Percentiles rank a stretch among this genome's conserved stretches.
phyloP scores from a whole-genome alignment of 2,888 invertebrate genomes.

The Chromoteleia sp. region DNA sequence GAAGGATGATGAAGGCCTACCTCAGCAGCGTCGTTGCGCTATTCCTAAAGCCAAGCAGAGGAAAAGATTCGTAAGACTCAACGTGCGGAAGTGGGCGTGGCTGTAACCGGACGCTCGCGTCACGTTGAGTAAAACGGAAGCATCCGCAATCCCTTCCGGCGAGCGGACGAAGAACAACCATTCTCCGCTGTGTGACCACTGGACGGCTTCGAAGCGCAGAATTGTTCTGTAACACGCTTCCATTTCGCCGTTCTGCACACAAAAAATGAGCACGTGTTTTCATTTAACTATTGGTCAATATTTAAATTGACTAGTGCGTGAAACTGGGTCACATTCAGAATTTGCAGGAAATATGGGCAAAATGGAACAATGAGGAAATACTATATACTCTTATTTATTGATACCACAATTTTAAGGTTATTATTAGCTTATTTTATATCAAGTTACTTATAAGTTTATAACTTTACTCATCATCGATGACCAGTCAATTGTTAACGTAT shows the following conservation, averaged over 20 bases:
- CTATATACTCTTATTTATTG: no score
- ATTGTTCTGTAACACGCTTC: conserved; percentile 87
- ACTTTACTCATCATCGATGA: no score
- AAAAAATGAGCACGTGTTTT: conserved; percentile 42
- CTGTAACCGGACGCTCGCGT: conserved; percentile 83
- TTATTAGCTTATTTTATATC: no score
- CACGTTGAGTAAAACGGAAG: conserved; percentile 88
- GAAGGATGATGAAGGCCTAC: conserved; percentile 52
- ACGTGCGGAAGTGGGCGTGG: conserved; percentile 71
- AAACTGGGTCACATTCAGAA: background rate
- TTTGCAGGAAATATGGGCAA: no score
- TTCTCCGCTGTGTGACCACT: conserved; percentile 87
- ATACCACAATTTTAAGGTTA: no score
- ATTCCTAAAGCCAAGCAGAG: conserved; percentile 64
- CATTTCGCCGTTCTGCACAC: conserved; percentile 86
- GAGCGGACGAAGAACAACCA: conserved; percentile 88
- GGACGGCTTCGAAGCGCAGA: conserved; percentile 87
- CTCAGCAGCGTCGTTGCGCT: conserved; percentile 64
- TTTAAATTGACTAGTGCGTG: background rate
- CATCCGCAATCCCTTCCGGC: conserved; percentile 87
- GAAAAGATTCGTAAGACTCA: conserved; percentile 65
- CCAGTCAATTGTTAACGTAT: no score
- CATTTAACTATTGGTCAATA: conserved; percentile 20
- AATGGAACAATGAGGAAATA: no score
- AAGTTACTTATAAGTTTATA: no score